Evolutionary conservation across 2,888 invertebrate species (phyloP).

Genomic region (Agapostemon virescens): DNA sequence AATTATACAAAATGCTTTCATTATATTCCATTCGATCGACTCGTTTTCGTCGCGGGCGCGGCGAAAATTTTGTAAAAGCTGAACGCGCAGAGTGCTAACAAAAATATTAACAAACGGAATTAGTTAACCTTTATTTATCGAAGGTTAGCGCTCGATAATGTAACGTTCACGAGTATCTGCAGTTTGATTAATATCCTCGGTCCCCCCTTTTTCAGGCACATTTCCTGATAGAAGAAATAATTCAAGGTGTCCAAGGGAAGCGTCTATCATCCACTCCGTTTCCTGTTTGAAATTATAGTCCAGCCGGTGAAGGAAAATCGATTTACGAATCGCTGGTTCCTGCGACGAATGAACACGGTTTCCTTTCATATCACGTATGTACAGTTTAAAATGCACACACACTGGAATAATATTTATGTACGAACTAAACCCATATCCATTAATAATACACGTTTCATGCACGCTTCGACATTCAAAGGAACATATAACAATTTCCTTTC

Average conservation of each 20-base stretch:
- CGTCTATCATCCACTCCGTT: slow-evolving; percentile 18
- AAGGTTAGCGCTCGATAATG: neutral
- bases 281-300: slow-evolving; percentile 26
- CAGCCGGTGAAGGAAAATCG: slow-evolving; percentile 28
- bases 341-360: slow-evolving; percentile 8
- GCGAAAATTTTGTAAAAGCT: neutral
- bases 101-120: neutral
- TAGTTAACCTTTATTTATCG: neutral
- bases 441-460: too few species aligned
- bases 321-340: slow-evolving; percentile 21
- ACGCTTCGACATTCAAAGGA: neutral
- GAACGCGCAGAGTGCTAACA: neutral
- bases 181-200: neutral
- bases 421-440: neutral
- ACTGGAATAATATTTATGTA: neutral
- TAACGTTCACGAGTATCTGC: neutral
- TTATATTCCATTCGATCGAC: neutral
- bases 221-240: slow-evolving; percentile 28
- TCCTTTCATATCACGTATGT: neutral
- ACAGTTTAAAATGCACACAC: neutral
- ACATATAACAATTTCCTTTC: neutral
- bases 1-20: neutral
- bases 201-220: slow-evolving; percentile 10
- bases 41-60: neutral
- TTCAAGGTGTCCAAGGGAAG: slow-evolving; percentile 17